phyloP scores from a whole-genome alignment of 2,888 invertebrate species.

The Reticulitermes lucifugus region DNA sequence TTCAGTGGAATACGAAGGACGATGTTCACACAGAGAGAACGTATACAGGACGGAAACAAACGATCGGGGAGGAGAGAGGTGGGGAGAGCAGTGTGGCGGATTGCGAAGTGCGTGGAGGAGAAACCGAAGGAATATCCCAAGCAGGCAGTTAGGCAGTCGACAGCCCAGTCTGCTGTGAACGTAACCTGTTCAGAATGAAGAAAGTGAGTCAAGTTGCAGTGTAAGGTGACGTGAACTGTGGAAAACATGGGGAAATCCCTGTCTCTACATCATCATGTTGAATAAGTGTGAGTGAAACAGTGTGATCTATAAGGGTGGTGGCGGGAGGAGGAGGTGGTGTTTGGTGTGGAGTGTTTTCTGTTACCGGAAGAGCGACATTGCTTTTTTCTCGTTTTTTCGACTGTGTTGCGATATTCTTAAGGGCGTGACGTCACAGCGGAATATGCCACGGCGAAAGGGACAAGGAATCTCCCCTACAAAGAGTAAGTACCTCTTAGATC shows the following conservation, averaged over 20 bases:
- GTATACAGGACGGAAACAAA: slow-evolving; percentile 35
- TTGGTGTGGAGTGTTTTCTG: slow-evolving; percentile 10
- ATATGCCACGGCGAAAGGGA: slow-evolving; percentile 50
- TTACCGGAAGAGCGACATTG: slow-evolving; percentile 20
- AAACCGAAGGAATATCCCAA: slow-evolving; percentile 16
- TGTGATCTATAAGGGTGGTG: slow-evolving; percentile 7
- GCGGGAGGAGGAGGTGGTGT: slow-evolving; percentile 19
- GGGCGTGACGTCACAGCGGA: slow-evolving; percentile 23
- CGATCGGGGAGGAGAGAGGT: slow-evolving; percentile 16
- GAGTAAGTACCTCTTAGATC: slow-evolving; percentile 42
- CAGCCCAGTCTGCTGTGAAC: neutral
- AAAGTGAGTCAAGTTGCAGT: slow-evolving; percentile 1
- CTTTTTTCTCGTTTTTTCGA: neutral
- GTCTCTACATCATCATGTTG: neutral
- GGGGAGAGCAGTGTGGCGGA: slow-evolving; percentile 27
- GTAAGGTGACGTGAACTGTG: slow-evolving; percentile 3
- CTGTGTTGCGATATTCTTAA: neutral
- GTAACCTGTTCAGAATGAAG: slow-evolving; percentile 4
- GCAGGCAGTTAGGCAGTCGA: neutral
- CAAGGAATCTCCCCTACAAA: slow-evolving; percentile 50
- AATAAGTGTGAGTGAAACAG: slow-evolving; percentile 22
- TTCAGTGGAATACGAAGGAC: slow-evolving; percentile 42
- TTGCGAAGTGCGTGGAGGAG: slow-evolving; percentile 40
- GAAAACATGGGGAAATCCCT: slow-evolving; percentile 35
- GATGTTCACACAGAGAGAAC: slow-evolving; percentile 32